Conservation (phyloP, 37 sponge, comb jelly and placozoan genomes). For the Oscarella lobularis region DNA sequence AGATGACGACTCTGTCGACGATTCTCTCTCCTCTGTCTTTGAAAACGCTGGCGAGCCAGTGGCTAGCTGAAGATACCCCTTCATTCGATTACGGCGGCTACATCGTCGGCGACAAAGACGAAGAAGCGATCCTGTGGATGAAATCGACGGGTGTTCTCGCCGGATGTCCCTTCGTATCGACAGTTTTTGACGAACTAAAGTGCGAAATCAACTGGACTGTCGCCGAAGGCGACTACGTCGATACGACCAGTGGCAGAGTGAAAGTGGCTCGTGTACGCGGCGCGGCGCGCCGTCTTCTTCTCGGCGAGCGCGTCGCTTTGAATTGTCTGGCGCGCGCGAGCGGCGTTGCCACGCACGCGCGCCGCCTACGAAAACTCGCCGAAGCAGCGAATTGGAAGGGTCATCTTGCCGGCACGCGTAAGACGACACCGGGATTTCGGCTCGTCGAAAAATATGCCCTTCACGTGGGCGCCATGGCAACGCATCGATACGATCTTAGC, state of each 20-base stretch:
- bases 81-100: constrained; percentile 68
- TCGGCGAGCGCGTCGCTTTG: constrained; percentile 82
- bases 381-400: constrained; percentile 53
- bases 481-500: constrained; percentile 58
- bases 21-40: constrained; percentile 10
- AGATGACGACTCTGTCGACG: too few relatives aligned
- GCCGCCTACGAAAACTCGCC: constrained; percentile 29
- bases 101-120: constrained; percentile 62
- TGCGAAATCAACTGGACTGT: constrained; percentile 60
- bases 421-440: constrained; percentile 94
- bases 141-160: constrained; percentile 73
- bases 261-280: constrained; percentile 57
- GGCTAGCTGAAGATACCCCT: constrained; percentile 86
- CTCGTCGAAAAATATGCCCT: constrained; percentile 87
- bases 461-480: constrained; percentile 61
- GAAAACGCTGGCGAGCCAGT: constrained; percentile 21
- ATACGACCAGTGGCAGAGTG: constrained; percentile 8
- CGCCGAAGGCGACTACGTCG: constrained; percentile 47
- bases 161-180: constrained; percentile 71
- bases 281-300: constrained; percentile 49
- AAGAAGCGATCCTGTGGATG: constrained; percentile 68
- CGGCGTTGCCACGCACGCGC: constrained; percentile 71
- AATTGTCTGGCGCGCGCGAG: constrained; percentile 74
- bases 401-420: constrained; percentile 84
- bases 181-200: constrained; percentile 57